Conservation (phyloP, 2,797 vertebrate species). For the Pipistrellus nathusii region DNA sequence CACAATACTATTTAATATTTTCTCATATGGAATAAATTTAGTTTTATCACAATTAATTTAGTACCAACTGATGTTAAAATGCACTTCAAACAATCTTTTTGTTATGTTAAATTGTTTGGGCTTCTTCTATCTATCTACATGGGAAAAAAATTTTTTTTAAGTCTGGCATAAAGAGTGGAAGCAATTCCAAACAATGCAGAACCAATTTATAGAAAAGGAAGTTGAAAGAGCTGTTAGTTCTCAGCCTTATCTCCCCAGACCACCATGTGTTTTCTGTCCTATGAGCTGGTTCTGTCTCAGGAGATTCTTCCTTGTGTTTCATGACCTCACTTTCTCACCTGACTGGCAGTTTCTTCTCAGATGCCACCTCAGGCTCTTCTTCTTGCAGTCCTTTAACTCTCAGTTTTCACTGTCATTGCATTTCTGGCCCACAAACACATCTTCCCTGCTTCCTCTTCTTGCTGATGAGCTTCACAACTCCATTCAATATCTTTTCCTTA, state of each 20-base stretch:
- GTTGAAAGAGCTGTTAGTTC: neutral
- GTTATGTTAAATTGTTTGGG: neutral
- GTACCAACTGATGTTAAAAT: neutral
- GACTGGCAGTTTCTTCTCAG: neutral
- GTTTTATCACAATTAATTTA: neutral
- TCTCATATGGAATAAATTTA: conserved; percentile 26
- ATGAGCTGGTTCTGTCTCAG: neutral
- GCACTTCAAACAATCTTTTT: neutral
- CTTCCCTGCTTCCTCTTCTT: neutral
- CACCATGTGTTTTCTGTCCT: accelerated
- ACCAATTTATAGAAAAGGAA: neutral
- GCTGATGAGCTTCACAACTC: neutral
- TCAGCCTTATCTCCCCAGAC: neutral
- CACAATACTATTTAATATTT: neutral
- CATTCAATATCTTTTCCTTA: neutral
- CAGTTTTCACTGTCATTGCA: neutral
- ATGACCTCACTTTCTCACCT: neutral
- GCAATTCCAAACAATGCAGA: neutral
- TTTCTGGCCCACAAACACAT: neutral
- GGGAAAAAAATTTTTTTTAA: neutral
- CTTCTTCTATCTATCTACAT: neutral
- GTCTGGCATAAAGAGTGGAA: neutral
- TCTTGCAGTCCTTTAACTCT: neutral
- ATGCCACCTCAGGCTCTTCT: neutral
- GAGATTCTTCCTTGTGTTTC: neutral